Base-by-base conservation (phyloP, 2,113 vertebrate species). In the Triplophysa rosa region DNA sequence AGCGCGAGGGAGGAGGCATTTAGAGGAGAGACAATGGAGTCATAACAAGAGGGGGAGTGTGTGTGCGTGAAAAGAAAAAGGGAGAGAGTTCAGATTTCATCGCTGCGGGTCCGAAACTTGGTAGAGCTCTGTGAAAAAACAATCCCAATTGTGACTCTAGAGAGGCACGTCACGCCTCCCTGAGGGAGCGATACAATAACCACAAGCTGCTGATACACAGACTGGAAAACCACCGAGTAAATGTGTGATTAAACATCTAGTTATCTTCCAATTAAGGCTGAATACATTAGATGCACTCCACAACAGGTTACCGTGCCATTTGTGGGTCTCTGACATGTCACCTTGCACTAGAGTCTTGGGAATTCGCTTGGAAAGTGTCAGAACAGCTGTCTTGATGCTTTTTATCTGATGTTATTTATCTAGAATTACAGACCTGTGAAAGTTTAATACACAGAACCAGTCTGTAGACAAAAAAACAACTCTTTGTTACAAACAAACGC, bases 101-200 rank as follows among this genome's bases (percentile, higher is more conserved):
- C 66, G 19, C 66, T 62, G 62, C 67, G 67, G 75, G 52, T 66
- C 63, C 63, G 70, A 84, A 66, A 74, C 63, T 76, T 76, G 62
- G 73, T 76, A 76, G 0, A 62, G 73, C 73, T 59, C 24, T 3
- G 37, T 52, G 45, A 76, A 76, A 65, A 76, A 42, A 76, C 42
- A 63, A 65, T 76, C 73, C 42, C 45, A 33, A 52, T 21, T 45
- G n/a, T 5, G 61, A 76, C 59, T 63, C 73, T 16, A 37, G 24
- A 81, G 52, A 24, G 70, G 65, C 66, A 79, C 80, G 67, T 67
- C 74, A 71, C 80, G 45, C 67, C 80, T 82, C 80, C 74, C 80
- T 4, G 49, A 4, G 80, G 65, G 80, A 70, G 21, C 45, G 70
- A 82, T 77, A 79, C 83, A 82, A 84, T 82, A 84, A 84, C 80